phyloP scores from a whole-genome alignment of 1,140 invertebrate genomes.

The Stenopsyche tienmushanensis region DNA sequence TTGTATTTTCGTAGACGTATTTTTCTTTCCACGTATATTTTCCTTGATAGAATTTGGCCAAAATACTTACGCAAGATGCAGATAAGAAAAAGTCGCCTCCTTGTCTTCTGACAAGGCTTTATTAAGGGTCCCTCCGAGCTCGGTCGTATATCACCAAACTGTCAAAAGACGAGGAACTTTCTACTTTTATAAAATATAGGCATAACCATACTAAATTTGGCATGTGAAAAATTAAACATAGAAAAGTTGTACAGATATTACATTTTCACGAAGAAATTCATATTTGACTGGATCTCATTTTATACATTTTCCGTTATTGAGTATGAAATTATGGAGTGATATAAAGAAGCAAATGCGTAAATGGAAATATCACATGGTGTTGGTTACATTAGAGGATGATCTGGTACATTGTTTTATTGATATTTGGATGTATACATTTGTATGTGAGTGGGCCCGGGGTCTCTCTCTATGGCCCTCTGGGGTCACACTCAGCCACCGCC shows the following conservation, averaged over 20 bases:
- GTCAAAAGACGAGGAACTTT: conserved; percentile 29
- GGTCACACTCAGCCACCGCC: conserved; percentile 35
- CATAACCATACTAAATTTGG: background rate
- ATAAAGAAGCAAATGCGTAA: too few relatives aligned
- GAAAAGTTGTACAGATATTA: background rate
- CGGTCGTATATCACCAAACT: conserved; percentile 24
- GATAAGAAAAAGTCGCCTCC: conserved; percentile 35
- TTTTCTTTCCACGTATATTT: background rate
- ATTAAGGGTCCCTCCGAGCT: conserved; percentile 31
- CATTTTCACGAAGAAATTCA: too few relatives aligned
- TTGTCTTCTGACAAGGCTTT: conserved; percentile 37
- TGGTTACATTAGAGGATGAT: conserved; percentile 20
- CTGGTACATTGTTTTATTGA: conserved; percentile 38
- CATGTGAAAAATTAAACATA: conserved; percentile 11
- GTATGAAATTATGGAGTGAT: too few relatives aligned
- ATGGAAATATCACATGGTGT: too few relatives aligned
- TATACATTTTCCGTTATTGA: too few relatives aligned
- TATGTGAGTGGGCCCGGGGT: conserved; percentile 7
- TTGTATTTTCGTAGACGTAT: background rate
- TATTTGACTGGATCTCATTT: too few relatives aligned
- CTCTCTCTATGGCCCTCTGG: conserved; percentile 29
- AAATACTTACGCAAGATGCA: conserved; percentile 32
- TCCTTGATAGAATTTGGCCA: background rate
- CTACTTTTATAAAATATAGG: conserved; percentile 7
- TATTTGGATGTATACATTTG: conserved; percentile 28